Evolutionary conservation across 2,797 vertebrate genomes (phyloP).

Genomic region (Anabacerthia variegaticeps): DNA sequence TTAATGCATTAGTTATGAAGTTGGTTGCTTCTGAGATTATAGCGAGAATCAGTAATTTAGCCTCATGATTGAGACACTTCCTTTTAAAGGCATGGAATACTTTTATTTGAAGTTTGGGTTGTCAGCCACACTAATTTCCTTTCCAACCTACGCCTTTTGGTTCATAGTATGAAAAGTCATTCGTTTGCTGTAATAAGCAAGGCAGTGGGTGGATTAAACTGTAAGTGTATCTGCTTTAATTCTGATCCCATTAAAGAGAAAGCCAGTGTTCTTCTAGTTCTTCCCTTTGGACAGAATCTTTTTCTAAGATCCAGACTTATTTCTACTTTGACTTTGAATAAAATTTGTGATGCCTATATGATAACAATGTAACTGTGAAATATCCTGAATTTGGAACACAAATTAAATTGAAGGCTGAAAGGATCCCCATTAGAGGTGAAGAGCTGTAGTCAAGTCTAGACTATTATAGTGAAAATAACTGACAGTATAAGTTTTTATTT

Average conservation of each 20-base stretch:
- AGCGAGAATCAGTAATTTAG: conserved; percentile 4
- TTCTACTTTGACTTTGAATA: background rate
- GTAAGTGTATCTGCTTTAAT: background rate
- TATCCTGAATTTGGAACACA: background rate
- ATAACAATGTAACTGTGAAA: background rate
- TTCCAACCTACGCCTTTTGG: background rate
- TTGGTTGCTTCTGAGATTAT: background rate
- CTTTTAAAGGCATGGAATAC: background rate
- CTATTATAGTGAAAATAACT: background rate
- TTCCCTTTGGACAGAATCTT: background rate
- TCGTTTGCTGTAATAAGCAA: background rate
- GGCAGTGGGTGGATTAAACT: background rate
- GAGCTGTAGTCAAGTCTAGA: background rate
- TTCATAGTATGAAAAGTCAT: background rate
- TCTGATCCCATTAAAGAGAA: background rate
- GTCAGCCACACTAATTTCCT: background rate
- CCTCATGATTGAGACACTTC: background rate
- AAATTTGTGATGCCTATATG: background rate
- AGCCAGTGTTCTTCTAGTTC: background rate
- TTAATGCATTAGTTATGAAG: conserved; percentile 49
- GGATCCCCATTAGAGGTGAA: background rate
- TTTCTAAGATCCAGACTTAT: background rate
- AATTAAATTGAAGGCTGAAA: background rate
- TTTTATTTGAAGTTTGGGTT: background rate
- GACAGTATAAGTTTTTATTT: background rate